Base-by-base conservation (phyloP, 2,888 invertebrate genomes). In the Xestia sexstrigata region DNA sequence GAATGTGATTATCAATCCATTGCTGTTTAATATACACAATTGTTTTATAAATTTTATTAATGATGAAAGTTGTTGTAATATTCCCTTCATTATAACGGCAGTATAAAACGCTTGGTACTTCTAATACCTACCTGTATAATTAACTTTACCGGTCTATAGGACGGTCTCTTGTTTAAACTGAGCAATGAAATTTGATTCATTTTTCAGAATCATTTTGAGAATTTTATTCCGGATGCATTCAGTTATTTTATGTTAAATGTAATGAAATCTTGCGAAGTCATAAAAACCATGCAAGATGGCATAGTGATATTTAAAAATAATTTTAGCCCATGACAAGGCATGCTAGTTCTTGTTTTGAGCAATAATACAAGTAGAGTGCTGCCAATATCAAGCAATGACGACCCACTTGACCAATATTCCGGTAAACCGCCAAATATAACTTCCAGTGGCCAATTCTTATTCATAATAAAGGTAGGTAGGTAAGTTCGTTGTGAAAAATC, bases 361-460 rank as follows among this genome's bases (percentile, higher is more conserved):
- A 26, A 23, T 26, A 4, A 23, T 11, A 76, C 23, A 63, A 13
- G 47, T 49, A 20, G 26, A n/a, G 6, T 45, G 17, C 7, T 39
- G 30, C 7, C n/a, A 39, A 39, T 75, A 20, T 23, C 67, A 76
- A 78, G 26, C 30, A 49, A 35, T 35, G 35, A 1, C 35, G 35
- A 35, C 35, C 35, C 35, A 35, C 35, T 35, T n/a, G 4, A 35
- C 35, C 35, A 35, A n/a, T 47, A 58, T 11, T 39, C n/a, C 42
- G 47, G 42, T 17, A 49, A 60, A 17, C 15, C 5, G n/a, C 71
- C 42, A 70, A 77, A 23, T n/a, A 13, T 17, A 47, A 58, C 23
- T 49, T 70, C 7, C 17, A 60, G 5, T 30, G 17, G 8, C 15
- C 7, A 60, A 77, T 42, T n/a, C 1, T 20, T 60, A 30, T 7